phyloP scores from a whole-genome alignment of 1,140 invertebrate genomes.

The Leptinotarsa texana region DNA sequence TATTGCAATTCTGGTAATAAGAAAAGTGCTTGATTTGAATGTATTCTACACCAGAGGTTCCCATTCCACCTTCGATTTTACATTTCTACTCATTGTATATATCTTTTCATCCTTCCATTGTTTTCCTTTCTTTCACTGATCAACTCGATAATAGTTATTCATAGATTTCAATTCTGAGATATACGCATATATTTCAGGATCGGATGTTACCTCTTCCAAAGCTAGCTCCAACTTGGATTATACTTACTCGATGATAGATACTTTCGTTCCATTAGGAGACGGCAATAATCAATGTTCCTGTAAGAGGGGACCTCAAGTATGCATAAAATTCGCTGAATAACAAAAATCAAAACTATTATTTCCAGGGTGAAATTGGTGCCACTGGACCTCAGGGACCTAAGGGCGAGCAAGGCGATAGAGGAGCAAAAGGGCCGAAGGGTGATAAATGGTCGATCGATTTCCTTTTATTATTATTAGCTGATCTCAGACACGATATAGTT shows the following conservation, averaged over 20 bases:
- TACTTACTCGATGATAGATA: slow-evolving; percentile 60
- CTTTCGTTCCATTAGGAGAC: slow-evolving; percentile 58
- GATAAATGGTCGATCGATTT: slow-evolving; percentile 66
- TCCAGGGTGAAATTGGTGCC: slow-evolving; percentile 64
- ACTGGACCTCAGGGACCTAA: slow-evolving; percentile 62
- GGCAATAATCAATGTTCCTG: slow-evolving; percentile 59
- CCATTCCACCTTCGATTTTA: too few species aligned
- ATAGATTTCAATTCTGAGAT: too few species aligned
- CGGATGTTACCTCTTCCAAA: slow-evolving; percentile 16
- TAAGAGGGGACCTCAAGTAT: slow-evolving; percentile 64
- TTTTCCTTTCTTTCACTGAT: too few species aligned
- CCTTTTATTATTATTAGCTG: slow-evolving; percentile 64
- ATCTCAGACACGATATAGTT: slow-evolving; percentile 65
- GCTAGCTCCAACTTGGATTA: slow-evolving; percentile 33
- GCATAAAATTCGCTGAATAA: slow-evolving; percentile 5
- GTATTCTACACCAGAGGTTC: too few species aligned
- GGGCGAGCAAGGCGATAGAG: slow-evolving; percentile 61
- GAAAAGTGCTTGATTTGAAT: too few species aligned
- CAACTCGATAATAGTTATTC: too few species aligned
- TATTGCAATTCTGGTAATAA: too few species aligned
- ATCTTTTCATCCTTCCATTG: too few species aligned
- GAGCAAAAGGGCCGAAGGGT: slow-evolving; percentile 62
- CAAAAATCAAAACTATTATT: slow-evolving; percentile 4
- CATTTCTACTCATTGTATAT: too few species aligned
- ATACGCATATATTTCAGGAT: slow-evolving; percentile 21